Evolutionary conservation across 2,888 invertebrate genomes (phyloP), one percentile per base, ranked within the genome.

Genomic region (Orthosia incerta): DNA sequence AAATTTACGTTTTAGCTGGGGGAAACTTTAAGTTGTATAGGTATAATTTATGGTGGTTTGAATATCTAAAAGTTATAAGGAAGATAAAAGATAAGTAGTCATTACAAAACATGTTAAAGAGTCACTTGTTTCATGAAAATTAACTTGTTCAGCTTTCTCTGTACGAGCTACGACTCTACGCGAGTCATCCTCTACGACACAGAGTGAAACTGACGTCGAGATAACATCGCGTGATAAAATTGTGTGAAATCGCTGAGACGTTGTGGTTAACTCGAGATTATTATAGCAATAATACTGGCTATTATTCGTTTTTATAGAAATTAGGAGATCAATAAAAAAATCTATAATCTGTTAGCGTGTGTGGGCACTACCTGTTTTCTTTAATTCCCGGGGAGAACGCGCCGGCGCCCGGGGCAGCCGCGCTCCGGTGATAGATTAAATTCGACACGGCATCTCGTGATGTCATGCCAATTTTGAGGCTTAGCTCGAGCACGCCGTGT

Each of bases 361-460:
- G 92, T 92, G 93, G 92, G 91, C 92, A 94, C 94, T 95, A 94
- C 94, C 94, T 94, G 94, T 93, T 93, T 84, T n/a, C n/a, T n/a
- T 93, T 92, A 89, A 91, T 91, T 88, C 87, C 85, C 85, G 86
- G 85, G 85, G 83, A 81, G 87, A 87, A 85, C 87, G 84, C 85
- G 76, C 84, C 94, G 95, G 95, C 96, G 95, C 95, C 95, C 89
- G 90, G 84, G 95, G 94, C 93, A 20, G 3, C 78, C 77, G 75
- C 84, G 87, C 83, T 83, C 79, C 91, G 94, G 96, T 96, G 95
- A 96, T 96, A 96, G 96, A 96, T 96, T 96, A 95, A 95, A 96
- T 96, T 95, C 92, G 96, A 93, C 94, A 95, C 95, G 95, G 93
- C 91, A 95, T 94, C 95, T 95, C 95, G 92, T 94, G 94, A 94